Evolutionary conservation across 1,140 invertebrate genomes (phyloP), one percentile per base, ranked within the genome.

Genomic region (Sitobion miscanthi): DNA sequence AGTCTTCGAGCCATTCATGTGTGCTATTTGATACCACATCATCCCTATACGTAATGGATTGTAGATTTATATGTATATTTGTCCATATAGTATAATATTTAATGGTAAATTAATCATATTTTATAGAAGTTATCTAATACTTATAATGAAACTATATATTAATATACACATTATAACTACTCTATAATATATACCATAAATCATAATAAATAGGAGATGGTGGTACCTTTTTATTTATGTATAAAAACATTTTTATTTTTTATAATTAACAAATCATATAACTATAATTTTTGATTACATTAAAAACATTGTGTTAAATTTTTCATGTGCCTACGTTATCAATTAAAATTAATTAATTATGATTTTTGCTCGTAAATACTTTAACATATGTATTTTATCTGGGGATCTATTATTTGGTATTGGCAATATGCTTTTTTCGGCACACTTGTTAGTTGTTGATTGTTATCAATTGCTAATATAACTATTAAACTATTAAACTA

Each of bases 1-100:
- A 91, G 49, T 25, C 11, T 86, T 23, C 82, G 35, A 93, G 35
- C 82, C 77, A 89, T 89, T 89, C 88, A 89, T 89, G 35, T 54
- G 49, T 89, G 88, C 47, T 49, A 47, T 49, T 49, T 9, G 17
- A 52, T 88, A 35, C 86, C 47, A 49, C 20, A 1, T 87, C 85
- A 87, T 88, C 47, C 47, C 45, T 52, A 88, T 45, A 45, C 62
- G 3, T 87, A 87, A 87, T 87, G 85, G 25, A 87, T 87, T 49
- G 20, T 87, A 87, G 25, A 14, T 21, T n/a, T n/a, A 49, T 47
- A 30, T n/a, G 30, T 4, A 42, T 87, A 30, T 52, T n/a, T 88
- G 17, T 52, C n/a, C n/a, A 49, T 88, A 49, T 88, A 49, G 9
- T 7, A 30, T 35, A 35, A 49, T 88, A 49, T 47, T 88, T 49